These are phyloP conservation scores for Druceiella hillmani DNA, from an alignment of 2,888 invertebrate genomes.

Conservation along the genomic window DNA sequence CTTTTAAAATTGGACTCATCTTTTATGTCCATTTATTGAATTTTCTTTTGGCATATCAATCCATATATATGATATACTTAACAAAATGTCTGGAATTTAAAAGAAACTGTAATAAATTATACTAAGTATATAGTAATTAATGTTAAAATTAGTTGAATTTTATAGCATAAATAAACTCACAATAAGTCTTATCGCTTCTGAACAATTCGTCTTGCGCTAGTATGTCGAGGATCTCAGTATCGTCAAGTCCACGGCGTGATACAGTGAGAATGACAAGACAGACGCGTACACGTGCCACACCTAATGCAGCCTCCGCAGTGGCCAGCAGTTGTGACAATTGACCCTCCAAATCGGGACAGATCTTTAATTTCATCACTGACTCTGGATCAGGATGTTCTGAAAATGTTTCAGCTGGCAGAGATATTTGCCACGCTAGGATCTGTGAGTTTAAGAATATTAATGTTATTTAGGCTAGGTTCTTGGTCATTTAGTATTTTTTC, in stretches of 20 bases:
- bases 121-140: no score
- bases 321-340: constrained; percentile 65
- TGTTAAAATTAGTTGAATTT: no score
- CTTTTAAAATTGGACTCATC: no score
- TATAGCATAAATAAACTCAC: constrained; percentile 37
- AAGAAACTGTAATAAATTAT: no score
- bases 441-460: constrained; percentile 24
- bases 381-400: constrained; percentile 41
- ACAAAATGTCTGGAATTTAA: no score
- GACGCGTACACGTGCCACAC: constrained; percentile 57
- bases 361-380: constrained; percentile 36
- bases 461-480: not conserved
- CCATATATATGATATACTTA: no score
- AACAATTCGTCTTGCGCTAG: constrained; percentile 59
- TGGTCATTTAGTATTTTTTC: no score
- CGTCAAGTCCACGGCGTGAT: constrained; percentile 71
- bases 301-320: constrained; percentile 62
- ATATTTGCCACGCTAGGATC: constrained; percentile 50
- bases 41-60: no score
- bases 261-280: constrained; percentile 69
- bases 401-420: constrained; percentile 45
- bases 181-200: constrained; percentile 57
- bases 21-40: no score
- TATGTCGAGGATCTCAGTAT: constrained; percentile 73
- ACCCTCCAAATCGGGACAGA: constrained; percentile 46